Evolutionary conservation across 2,888 invertebrate genomes (phyloP).

Genomic region (Cyclophora punctaria): DNA sequence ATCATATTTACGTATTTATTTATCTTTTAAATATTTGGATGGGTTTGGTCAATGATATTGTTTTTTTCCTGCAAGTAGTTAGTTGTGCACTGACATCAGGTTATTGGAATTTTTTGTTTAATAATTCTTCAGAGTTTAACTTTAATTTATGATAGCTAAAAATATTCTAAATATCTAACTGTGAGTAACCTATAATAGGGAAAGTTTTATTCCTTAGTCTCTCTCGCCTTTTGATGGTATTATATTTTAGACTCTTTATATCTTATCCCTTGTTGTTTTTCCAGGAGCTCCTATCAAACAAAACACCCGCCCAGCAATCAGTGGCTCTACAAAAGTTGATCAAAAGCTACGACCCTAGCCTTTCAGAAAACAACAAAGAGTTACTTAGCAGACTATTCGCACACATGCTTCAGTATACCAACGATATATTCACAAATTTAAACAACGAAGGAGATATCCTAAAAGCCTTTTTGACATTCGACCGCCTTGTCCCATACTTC

Average conservation of each 20-base stretch:
- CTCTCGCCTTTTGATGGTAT: no score
- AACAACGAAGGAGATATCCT: constrained; percentile 53
- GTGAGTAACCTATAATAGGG: no score
- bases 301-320: constrained; percentile 78
- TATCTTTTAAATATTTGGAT: background rate
- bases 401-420: constrained; percentile 84
- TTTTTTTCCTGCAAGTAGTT: no score
- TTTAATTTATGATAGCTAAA: no score
- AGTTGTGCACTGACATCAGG: no score
- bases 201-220: no score
- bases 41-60: no score
- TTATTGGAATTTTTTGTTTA: no score
- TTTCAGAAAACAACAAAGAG: constrained; percentile 85
- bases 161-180: no score
- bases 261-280: constrained; percentile 14
- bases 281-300: constrained; percentile 75
- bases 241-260: no score
- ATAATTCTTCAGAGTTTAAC: no score
- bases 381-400: constrained; percentile 83
- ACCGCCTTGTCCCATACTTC: constrained; percentile 73
- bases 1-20: constrained; percentile 1
- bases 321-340: constrained; percentile 86
- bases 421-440: constrained; percentile 75
- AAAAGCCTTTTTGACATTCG: constrained; percentile 76
- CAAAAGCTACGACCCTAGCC: constrained; percentile 89